These are phyloP conservation scores for Apostichopus parvimensis DNA, from an alignment of 35 echinoderm and acorn worm genomes.

Conservation along the genomic window DNA sequence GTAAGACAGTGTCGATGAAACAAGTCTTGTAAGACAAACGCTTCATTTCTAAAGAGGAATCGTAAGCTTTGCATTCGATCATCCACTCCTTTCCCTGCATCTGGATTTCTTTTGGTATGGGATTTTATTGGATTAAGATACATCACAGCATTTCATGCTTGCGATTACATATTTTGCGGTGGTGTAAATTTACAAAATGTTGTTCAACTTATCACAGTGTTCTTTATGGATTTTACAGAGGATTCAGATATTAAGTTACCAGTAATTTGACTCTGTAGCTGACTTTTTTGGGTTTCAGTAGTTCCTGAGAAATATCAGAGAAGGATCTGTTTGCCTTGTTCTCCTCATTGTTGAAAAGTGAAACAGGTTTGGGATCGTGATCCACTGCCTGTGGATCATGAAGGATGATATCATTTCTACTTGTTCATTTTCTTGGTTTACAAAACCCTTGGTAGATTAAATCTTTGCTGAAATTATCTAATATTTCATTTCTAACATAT, in stretches of 20 bases:
- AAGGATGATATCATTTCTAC: no score
- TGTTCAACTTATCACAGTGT: no score
- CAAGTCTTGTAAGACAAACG: not conserved
- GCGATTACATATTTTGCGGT: not conserved
- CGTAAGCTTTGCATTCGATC: not conserved
- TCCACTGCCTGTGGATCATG: no score
- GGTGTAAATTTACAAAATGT: not conserved
- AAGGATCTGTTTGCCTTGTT: no score
- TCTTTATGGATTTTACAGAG: not conserved
- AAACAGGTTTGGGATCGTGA: no score
- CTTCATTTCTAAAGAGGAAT: conserved; percentile 21
- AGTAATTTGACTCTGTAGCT: not conserved
- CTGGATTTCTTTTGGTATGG: not conserved
- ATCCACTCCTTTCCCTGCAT: not conserved
- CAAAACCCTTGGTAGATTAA: no score
- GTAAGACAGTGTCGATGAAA: not conserved
- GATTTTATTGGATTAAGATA: conserved; percentile 1
- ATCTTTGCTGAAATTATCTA: no score
- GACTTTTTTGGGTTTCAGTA: no score
- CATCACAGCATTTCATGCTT: not conserved
- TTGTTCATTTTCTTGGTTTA: no score
- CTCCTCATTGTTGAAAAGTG: no score
- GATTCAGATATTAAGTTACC: not conserved
- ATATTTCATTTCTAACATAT: no score
- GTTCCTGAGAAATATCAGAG: no score